Conservation (phyloP, 2,888 invertebrate genomes). For the Philereme transversata region DNA sequence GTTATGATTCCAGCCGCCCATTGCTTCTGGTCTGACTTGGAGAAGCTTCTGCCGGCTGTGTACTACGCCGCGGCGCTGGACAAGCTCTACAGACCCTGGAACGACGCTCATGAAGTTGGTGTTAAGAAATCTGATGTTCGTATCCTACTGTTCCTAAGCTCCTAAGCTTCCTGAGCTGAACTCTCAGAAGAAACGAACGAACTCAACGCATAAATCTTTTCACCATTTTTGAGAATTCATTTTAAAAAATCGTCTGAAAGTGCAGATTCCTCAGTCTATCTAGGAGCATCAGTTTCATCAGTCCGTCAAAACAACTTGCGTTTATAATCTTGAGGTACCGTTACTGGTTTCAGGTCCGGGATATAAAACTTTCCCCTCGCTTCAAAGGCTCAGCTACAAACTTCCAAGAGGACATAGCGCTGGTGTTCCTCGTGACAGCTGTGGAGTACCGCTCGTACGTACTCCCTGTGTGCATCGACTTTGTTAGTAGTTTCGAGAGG, state of each 20-base stretch:
- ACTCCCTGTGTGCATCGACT: conserved; percentile 69
- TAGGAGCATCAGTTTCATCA: too few species aligned
- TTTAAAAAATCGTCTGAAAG: too few species aligned
- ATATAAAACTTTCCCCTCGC: conserved; percentile 35
- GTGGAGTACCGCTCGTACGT: conserved; percentile 60
- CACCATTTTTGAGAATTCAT: too few species aligned
- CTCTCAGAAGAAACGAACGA: too few species aligned
- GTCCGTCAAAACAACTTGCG: too few species aligned
- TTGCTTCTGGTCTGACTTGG: conserved; percentile 52
- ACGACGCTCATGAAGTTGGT: conserved; percentile 21
- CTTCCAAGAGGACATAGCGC: conserved; percentile 77
- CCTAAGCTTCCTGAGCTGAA: too few species aligned
- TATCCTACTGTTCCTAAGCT: too few species aligned
- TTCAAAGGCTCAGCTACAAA: conserved; percentile 70
- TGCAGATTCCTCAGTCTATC: too few species aligned
- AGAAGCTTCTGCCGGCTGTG: conserved; percentile 38
- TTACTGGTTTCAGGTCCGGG: conserved; percentile 10
- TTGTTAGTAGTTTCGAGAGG: conserved; percentile 22
- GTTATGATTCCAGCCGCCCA: conserved; percentile 54
- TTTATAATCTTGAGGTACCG: background rate
- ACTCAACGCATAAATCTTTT: too few species aligned
- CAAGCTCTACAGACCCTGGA: conserved; percentile 33
- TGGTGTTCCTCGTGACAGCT: conserved; percentile 62
- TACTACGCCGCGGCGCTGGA: conserved; percentile 42
- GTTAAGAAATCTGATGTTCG: conserved; percentile 30